Base-by-base conservation (phyloP, 2,888 invertebrate genomes). In the Belgica antarctica region DNA sequence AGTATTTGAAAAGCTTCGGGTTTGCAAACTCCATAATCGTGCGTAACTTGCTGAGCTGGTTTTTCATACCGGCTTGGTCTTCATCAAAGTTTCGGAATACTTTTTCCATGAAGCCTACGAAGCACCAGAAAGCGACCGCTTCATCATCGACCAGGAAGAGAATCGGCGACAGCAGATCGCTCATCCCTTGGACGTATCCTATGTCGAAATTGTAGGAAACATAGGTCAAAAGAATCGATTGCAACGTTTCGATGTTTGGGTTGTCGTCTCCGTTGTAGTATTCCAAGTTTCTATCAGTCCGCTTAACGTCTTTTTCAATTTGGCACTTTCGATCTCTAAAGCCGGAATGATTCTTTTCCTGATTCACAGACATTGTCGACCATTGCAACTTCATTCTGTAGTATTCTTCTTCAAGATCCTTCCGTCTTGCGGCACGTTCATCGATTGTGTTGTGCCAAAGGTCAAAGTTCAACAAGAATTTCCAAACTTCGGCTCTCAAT, bases 81-180 rank as follows among this genome's bases (percentile, higher is more conserved):
- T 96, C 89, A 77, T 96, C 96, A 81, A 99, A 99, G 82, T 99
- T 99, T 12, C 86, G 84, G 72, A 87, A 86, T 78, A 98, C 90
- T 83, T 88, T 88, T 71, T 97, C 89, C 96, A 99, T 98, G 75
- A 97, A 94, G 7, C 96, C 96, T 36, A 93, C 96, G 78, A 99
- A 99, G 80, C 96, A 96, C 99, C 99, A 99, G 82, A 99, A 99
- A 0, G 95, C 89, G 2, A 92, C 91, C 1, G 94, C 93, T 80
- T 99, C 99, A 77, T 94, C 90, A 73, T 90, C 88, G 83, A 96
- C 84, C 59, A 97, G 84, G 76, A 90, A 86, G 70, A 98, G 81
- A 75, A 99, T 87, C 0, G 98, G 98, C 4, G 97, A 93, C 70
- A 99, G 81, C 65, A 98, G 84, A 80, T 99, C 99, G 75, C 95